Base-by-base conservation (phyloP, 2,888 invertebrate species). In the Neoscelio sp. region DNA sequence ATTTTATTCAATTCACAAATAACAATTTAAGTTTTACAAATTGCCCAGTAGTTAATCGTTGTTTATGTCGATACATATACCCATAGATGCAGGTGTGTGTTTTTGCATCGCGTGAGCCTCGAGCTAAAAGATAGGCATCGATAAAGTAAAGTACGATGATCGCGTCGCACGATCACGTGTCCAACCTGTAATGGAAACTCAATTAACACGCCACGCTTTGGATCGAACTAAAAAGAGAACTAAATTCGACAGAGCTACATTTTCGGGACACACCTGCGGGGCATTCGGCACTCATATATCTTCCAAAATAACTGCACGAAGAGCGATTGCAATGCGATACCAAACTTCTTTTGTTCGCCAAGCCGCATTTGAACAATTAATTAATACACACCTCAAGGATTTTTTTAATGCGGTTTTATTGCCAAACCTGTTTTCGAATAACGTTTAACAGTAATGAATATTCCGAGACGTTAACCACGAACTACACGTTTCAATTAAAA, bases 151-250 rank as follows among this genome's bases (percentile, higher is more conserved):
- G 65, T 56, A 65, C 74, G 67, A 62, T 48, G 78, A 79, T 75
- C 62, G 56, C 44, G 13, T 28, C 8, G 64, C 42, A 54, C 73
- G 76, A 56, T 80, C 75, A 44, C 64, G 62, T 73, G 52, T 73
- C 71, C 46, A 50, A 64, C 64, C 77, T 71, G 82, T 82, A 84
- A 82, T 83, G 83, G 83, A 84, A 84, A 85, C 83, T 83, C 83
- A 83, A 85, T 85, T 84, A 85, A 82, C 83, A 80, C 81, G 78
- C 78, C 26, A 79, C 65, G 28, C 38, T 42, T 26, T 46, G 52
- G 68, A 74, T 74, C 62, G 46, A 64, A 20, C 28, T 40, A 48
- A 58, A 30, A 20, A 44, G 18, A 35, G 38, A 26, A 70, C 65
- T n/a, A 73, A 54, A 68, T 68, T 62, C 46, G 46, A 60, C 44